Evolutionary conservation across 2,888 invertebrate species (phyloP), one percentile per base, ranked within the genome.

Genomic region (Tanaodytes sp.): DNA sequence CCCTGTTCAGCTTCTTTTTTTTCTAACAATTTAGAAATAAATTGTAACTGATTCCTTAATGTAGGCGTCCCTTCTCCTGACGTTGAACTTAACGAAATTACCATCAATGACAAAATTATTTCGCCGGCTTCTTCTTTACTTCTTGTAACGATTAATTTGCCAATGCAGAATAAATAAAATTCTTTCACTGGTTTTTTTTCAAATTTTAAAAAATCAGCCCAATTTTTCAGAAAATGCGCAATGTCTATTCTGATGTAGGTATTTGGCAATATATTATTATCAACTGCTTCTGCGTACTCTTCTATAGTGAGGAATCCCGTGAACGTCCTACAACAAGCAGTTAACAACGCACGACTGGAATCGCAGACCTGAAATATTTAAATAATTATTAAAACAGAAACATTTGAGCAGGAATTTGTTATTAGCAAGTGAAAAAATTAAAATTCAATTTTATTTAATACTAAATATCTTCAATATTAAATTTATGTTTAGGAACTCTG

Each of bases 281-380:
- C 9, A 6, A 27, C 9, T 27, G 27, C 27, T 27, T 27, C 27
- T 27, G 27, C 27, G 9, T 27, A 27, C 9, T 27, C 27, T 27
- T 27, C 27, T 27, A 27, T 27, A 27, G n/a, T n/a, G n/a, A n/a
- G n/a, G n/a, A n/a, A 16, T 12, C 37, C 52, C 4, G 68, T 68
- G 36, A 64, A 72, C 3, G 23, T 19, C 15, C 57, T n/a, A 31
- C 65, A 45, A 42, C 52, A 55, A 15, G 62, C 72, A 27, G 36
- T 52, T 19, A 69, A 39, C 6, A 69, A 5, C n/a, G 46, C 54
- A 14, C 37, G 30, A 2, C 36, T 33, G 6, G 46, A 52, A 45
- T 62, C 45, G 39, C 52, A 62, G 1, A 62, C 52, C 45, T 52
- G 37, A 37, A 16, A 43, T 33, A 46, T 1, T n/a, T n/a, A n/a